Base-by-base conservation (phyloP, 2,797 vertebrate species). In the Pelodytes ibericus region DNA sequence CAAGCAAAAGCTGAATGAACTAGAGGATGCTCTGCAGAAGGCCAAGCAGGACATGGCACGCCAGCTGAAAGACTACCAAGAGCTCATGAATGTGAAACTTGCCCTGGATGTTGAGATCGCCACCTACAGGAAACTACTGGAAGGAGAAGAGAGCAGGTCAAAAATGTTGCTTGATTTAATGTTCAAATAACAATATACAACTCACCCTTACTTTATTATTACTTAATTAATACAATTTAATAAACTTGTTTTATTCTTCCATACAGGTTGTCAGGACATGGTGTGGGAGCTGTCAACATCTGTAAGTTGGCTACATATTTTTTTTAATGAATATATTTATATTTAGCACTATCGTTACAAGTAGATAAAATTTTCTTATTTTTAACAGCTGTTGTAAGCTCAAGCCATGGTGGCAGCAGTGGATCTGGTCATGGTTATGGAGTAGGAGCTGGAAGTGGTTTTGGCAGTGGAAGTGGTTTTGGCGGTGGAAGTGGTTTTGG, bases 1-100 rank as follows among this genome's bases (percentile, higher is more conserved):
- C 36, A 84, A 31, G 20, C 31, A 56, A 0, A 82, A 90, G 53
- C 85, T 94, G 26, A 9, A 0, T 0, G 80, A 79, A 58, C 81
- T 94, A 78, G 89, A 94, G 65, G 90, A 88, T 0, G 93, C 92
- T 1, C 77, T 94, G 69, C 89, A 69, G 61, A 83, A 83, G 8
- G 82, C 86, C 84, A 95, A 91, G 81, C 89, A 89, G 62, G 90
- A 94, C 69, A 81, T 94, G 90, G 87, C 91, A 0, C 66, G 58
- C 1, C 91, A 92, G 84, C 79, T 95, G 11, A 82, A 86, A 0
- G 88, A 94, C 2, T 89, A 94, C 84, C 92, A 94, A 59, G 89
- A 90, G 44, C 90, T 95, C 2, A 90, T 94, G 89, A 92, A 94
- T 47, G 85, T 93, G 74, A 96, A 95, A 80, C 84, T 95, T 86